Evolutionary conservation across 2,888 invertebrate genomes (phyloP).

Genomic region (Caenorhabditis sp.): DNA sequence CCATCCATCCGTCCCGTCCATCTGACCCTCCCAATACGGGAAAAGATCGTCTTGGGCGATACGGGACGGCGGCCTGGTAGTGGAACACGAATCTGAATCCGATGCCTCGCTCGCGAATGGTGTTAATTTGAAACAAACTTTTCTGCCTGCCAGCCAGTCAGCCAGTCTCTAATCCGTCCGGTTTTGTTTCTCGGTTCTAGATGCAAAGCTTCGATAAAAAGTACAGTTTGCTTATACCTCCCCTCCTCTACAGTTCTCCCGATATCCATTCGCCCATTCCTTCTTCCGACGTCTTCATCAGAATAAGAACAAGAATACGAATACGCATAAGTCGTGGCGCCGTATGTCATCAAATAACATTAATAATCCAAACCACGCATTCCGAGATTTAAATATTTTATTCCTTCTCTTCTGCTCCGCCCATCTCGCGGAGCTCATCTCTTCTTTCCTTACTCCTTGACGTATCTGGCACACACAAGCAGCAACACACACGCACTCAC

Average conservation of each 20-base stretch:
- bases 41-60: constrained; percentile 2
- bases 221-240: constrained; percentile 24
- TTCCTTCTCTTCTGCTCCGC: constrained; percentile 36
- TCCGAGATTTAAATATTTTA: constrained; percentile 48
- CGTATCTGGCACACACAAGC: too few species aligned
- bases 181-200: constrained; percentile 39
- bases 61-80: background rate
- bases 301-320: background rate
- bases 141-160: constrained; percentile 10
- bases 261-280: background rate
- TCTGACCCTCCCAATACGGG: too few species aligned
- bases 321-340: background rate
- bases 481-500: too few species aligned
- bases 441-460: background rate
- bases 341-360: constrained; percentile 24
- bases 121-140: constrained; percentile 54
- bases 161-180: constrained; percentile 58
- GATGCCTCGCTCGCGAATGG: constrained; percentile 1
- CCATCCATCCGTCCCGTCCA: constrained; percentile 1
- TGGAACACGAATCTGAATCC: background rate
- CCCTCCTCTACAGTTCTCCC: background rate
- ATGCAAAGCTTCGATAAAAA: constrained; percentile 53
- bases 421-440: constrained; percentile 34
- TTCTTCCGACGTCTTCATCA: background rate
- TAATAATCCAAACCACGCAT: constrained; percentile 6